These are phyloP conservation scores for Lagria hirta DNA, from an alignment of 2,888 invertebrate genomes.

Conservation along the genomic window DNA sequence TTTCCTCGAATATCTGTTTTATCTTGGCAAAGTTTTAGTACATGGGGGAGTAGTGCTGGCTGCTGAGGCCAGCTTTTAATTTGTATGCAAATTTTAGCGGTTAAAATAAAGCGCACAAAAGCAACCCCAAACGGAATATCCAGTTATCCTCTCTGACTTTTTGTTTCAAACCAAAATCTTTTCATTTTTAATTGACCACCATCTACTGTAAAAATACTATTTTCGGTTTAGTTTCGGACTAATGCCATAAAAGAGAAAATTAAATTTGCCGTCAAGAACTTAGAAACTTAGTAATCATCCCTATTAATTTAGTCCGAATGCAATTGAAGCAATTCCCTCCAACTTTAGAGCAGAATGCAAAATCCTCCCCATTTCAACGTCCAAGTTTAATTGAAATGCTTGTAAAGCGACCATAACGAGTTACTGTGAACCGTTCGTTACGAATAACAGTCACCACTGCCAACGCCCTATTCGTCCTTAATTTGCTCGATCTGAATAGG, in stretches of 20 bases:
- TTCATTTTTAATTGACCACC: constrained; percentile 7
- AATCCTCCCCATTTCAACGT: constrained; percentile 28
- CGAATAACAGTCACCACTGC: constrained; percentile 18
- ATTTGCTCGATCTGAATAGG: constrained; percentile 14
- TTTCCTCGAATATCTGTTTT: constrained; percentile 14
- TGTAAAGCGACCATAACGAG: constrained; percentile 26
- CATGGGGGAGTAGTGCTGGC: constrained; percentile 21
- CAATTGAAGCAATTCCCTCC: constrained; percentile 31
- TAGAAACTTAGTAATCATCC: constrained; percentile 17
- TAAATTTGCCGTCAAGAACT: not conserved
- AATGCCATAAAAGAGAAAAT: not conserved
- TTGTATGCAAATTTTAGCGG: constrained; percentile 30
- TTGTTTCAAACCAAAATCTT: constrained; percentile 4
- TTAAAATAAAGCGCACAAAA: constrained; percentile 28
- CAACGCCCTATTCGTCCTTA: constrained; percentile 20
- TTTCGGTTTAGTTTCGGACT: constrained; percentile 3
- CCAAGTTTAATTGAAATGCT: constrained; percentile 31
- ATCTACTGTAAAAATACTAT: constrained; percentile 2
- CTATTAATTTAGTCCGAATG: constrained; percentile 25
- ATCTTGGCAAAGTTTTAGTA: constrained; percentile 14
- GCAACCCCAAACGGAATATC: constrained; percentile 21
- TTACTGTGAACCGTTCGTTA: constrained; percentile 19
- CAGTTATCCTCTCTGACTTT: constrained; percentile 10
- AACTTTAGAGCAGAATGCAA: constrained; percentile 29
- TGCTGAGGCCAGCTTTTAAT: constrained; percentile 26